phyloP scores from a whole-genome alignment of 2,113 vertebrate species.

The Leiothrix lutea region DNA sequence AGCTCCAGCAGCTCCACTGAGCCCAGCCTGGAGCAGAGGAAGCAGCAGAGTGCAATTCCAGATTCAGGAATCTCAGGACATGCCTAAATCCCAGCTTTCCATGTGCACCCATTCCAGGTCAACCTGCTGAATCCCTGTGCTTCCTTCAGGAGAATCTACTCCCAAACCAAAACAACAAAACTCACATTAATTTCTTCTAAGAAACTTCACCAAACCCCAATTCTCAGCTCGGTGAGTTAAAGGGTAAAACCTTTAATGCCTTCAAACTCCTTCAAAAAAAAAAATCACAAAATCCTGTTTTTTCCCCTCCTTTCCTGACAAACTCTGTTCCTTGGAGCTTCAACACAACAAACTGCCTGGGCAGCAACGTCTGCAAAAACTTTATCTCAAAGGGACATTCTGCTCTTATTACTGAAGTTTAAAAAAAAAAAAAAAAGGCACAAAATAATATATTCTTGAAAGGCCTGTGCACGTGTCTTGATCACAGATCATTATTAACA shows the following conservation, averaged over 20 bases:
- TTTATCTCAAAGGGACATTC: slow-evolving; percentile 18
- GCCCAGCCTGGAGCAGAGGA: rapidly evolving
- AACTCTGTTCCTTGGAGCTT: background rate
- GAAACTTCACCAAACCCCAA: background rate
- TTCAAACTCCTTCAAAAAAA: background rate
- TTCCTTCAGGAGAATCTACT: background rate
- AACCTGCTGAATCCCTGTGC: no score
- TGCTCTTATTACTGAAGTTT: slow-evolving; percentile 9
- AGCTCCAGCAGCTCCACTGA: background rate
- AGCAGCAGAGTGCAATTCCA: background rate
- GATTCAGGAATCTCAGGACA: rapidly evolving
- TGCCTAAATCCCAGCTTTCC: background rate
- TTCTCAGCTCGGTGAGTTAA: background rate
- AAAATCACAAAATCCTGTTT: background rate
- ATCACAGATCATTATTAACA: slow-evolving; percentile 66
- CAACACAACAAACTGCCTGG: background rate
- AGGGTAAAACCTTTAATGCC: background rate
- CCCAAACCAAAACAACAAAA: background rate
- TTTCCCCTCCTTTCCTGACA: background rate
- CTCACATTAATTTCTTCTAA: background rate
- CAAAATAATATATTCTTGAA: slow-evolving; percentile 65
- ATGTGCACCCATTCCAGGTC: rapidly evolving
- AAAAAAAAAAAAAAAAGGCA: background rate
- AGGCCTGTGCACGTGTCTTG: slow-evolving; percentile 53
- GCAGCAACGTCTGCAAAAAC: background rate